phyloP scores from a whole-genome alignment of 2,797 vertebrate genomes.

The Protosalanx chinensis region DNA sequence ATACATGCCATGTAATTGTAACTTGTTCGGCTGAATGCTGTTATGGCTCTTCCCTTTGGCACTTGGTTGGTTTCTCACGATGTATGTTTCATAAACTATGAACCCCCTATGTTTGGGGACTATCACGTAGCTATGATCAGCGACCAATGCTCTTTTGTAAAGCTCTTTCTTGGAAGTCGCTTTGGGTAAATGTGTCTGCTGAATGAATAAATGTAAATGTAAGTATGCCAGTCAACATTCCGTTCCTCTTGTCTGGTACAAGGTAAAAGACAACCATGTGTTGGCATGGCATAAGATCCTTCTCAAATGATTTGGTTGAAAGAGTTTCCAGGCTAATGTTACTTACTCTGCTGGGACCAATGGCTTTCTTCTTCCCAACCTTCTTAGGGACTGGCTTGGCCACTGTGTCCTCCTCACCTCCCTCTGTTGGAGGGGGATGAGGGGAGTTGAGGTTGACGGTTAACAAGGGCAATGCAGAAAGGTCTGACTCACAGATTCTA shows the following conservation, averaged over 20 bases:
- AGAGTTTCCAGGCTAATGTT: neutral
- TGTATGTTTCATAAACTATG: too few species aligned
- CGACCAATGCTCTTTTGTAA: too few species aligned
- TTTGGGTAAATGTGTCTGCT: too few species aligned
- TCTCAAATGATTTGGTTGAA: neutral
- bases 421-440: conserved; percentile 37
- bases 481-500: conserved; percentile 7
- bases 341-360: conserved; percentile 78
- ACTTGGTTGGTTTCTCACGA: too few species aligned
- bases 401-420: conserved; percentile 36
- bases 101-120: too few species aligned
- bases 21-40: too few species aligned
- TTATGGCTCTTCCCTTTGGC: too few species aligned
- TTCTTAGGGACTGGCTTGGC: conserved; percentile 61
- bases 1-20: too few species aligned
- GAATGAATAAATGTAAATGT: too few species aligned
- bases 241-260: neutral
- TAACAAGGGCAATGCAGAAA: neutral
- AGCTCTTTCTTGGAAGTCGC: too few species aligned
- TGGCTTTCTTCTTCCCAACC: conserved; percentile 72
- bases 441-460: neutral
- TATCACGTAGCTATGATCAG: too few species aligned
- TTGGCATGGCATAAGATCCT: neutral
- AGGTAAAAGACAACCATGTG: neutral
- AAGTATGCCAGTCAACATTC: neutral